Evolutionary conservation across 1,140 invertebrate species (phyloP), one percentile per base, ranked within the genome.

Genomic region (Listronotus oregonensis): DNA sequence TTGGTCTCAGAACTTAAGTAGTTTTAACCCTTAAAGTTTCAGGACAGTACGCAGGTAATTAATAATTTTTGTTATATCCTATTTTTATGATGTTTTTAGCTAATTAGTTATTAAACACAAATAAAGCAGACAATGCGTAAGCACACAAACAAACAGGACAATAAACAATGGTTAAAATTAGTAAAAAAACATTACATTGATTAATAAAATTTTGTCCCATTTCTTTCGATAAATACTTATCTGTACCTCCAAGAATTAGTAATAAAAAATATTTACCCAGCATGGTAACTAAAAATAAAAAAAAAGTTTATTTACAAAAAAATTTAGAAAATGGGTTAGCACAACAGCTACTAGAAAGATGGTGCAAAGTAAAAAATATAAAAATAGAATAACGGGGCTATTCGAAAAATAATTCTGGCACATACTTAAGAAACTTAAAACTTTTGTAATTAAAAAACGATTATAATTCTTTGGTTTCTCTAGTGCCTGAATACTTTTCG

Each of bases 221-320:
- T 27, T 14, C 18, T 32, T 57, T 37, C 11, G 62, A 15, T 61
- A 50, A 64, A 68, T 68, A 64, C 67, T 68, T 68, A 68, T 68
- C 67, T 68, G 55, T 27, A 59, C 21, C n/a, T 59, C 43, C 47
- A 49, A 62, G 17, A 63, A 63, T 64, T 65, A 65, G 51, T 64
- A 68, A 52, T 21, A 68, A 68, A 68, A 68, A 64, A 64, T 68
- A 68, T 68, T 68, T 68, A 68, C 67, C 67, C 55, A 56, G 56
- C 55, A 64, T 58, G 55, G 56, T 59, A 60, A 68, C 67, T 68
- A 68, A 64, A 68, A 68, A 64, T 64, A 44, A 68, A 64, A 58
- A 50, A 60, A 62, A 63, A 49, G 46, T 59, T 17, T 65, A 51
- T 65, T 65, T 58, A 65, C 44, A 65, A 58, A 65, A 32, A 12